Conservation (phyloP, 2,797 vertebrate species). For the Leptoclinus maculatus region DNA sequence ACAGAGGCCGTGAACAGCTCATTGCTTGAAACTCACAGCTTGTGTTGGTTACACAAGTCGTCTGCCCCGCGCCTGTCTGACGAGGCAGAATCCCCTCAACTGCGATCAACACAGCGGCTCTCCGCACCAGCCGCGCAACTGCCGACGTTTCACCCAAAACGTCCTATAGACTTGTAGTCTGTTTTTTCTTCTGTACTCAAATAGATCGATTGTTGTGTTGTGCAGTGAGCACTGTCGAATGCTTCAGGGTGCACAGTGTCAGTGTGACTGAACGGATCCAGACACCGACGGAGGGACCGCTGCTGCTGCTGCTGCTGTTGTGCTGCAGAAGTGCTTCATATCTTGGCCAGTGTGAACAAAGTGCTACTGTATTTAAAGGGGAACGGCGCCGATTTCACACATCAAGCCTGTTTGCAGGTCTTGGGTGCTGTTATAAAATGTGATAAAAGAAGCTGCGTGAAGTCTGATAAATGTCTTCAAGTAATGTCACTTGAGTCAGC, state of each 20-base stretch:
- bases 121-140: neutral
- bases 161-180: no score
- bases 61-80: neutral
- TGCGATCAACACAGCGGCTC: neutral
- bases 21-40: neutral
- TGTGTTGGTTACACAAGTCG: neutral
- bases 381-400: neutral
- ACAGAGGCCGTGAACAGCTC: neutral
- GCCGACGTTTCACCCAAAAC: neutral
- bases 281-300: neutral
- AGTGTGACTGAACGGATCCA: constrained; percentile 7
- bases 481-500: neutral
- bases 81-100: neutral
- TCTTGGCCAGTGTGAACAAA: neutral
- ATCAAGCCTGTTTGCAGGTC: neutral
- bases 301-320: neutral
- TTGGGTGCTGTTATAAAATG: neutral
- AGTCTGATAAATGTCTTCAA: neutral
- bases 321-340: neutral
- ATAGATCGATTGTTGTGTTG: neutral
- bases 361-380: neutral
- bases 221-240: neutral
- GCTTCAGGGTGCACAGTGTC: neutral
- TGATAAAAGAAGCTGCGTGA: neutral
- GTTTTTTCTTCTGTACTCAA: no score